Conservation (phyloP, 2,797 vertebrate species). For the Falco naumanni region DNA sequence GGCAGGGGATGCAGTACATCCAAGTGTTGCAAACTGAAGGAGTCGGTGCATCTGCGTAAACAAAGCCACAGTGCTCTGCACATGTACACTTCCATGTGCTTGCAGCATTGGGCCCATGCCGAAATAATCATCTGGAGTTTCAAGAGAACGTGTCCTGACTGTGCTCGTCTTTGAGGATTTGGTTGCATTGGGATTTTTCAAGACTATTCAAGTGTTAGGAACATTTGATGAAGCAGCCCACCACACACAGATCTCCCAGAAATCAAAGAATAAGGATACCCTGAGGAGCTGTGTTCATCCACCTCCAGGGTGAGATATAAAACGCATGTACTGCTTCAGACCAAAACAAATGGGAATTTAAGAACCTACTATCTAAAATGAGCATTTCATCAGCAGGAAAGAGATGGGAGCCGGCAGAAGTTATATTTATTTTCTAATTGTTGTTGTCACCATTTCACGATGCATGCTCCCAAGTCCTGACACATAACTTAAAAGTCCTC, state of each 20-base stretch:
- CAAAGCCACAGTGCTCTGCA: neutral
- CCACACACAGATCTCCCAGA: neutral
- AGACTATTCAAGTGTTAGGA: neutral
- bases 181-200: neutral
- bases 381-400: neutral
- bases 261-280: neutral
- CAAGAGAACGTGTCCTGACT: neutral
- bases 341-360: neutral
- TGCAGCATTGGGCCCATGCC: neutral
- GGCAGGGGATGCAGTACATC: neutral
- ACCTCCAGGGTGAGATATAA: neutral
- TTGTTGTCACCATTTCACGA: neutral
- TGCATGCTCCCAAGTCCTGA: neutral
- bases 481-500: neutral
- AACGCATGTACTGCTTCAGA: neutral
- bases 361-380: neutral
- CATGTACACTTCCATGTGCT: rapidly evolving
- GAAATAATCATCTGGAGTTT: neutral
- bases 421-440: neutral
- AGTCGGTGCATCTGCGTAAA: neutral
- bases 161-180: neutral
- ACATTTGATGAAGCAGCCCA: neutral
- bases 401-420: neutral
- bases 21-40: neutral
- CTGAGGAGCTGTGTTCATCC: neutral